These are phyloP conservation scores for Entelurus aequoreus DNA, from an alignment of 2,113 vertebrate species.

Conservation along the genomic window DNA sequence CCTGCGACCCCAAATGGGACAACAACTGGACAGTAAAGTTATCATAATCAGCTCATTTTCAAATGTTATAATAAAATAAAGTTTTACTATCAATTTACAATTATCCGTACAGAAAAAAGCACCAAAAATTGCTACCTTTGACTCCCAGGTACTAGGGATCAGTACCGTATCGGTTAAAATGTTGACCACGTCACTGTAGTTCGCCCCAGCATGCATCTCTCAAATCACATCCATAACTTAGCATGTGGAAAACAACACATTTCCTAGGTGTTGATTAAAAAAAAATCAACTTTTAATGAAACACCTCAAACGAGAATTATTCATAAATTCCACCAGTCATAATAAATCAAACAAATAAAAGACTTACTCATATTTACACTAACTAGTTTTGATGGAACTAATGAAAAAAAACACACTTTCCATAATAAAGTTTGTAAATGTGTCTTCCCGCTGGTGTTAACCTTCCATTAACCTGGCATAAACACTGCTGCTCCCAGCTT, in stretches of 20 bases:
- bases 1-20: no score
- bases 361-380: constrained; percentile 42
- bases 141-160: no score
- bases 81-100: no score
- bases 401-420: constrained; percentile 53
- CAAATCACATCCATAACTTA: constrained; percentile 24
- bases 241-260: constrained; percentile 4
- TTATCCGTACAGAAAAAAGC: no score
- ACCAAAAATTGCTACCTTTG: no score
- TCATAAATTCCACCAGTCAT: constrained; percentile 22
- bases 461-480: constrained; percentile 75
- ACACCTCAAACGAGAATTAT: constrained; percentile 27
- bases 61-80: no score
- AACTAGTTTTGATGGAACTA: constrained; percentile 29
- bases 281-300: constrained; percentile 28
- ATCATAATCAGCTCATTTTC: no score
- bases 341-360: constrained; percentile 15
- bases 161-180: no score
- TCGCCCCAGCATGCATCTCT: constrained; percentile 28
- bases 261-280: constrained; percentile 20
- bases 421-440: constrained; percentile 63
- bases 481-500: constrained; percentile 52
- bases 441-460: constrained; percentile 61
- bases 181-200: not conserved
- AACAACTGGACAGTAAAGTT: no score